A percentile compares a stretch with the other conserved stretches of the same genome.
phyloP scores from a whole-genome alignment of 92 coral and sea anemone species.

The Paramuricea clavata region DNA sequence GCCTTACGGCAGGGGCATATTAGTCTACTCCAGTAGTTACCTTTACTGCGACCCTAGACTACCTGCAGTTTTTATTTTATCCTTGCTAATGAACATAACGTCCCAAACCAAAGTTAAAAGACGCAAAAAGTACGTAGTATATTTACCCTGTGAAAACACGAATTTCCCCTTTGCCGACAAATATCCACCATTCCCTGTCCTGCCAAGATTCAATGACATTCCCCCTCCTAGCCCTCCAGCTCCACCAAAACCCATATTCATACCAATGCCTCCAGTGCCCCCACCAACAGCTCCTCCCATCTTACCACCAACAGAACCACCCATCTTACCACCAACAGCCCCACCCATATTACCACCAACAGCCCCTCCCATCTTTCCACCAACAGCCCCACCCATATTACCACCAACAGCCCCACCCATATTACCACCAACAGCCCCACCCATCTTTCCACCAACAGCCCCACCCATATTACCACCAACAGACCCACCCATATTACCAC shows the following conservation, averaged over 20 bases:
- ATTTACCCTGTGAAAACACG: background rate
- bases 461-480: background rate
- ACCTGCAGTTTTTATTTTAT: no score
- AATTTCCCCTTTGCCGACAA: background rate
- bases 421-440: background rate
- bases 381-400: no score
- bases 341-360: background rate
- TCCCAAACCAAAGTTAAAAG: no score
- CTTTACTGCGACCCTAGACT: no score
- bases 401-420: background rate
- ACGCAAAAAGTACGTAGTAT: no score
- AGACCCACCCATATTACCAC: background rate
- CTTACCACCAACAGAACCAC: background rate
- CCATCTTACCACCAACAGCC: background rate
- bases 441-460: background rate
- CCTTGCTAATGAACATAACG: no score
- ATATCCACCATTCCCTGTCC: conserved; percentile 11
- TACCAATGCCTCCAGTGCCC: background rate
- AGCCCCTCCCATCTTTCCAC: background rate
- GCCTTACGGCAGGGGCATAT: no score
- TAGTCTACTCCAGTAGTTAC: no score
- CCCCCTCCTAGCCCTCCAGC: background rate
- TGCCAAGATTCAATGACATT: background rate
- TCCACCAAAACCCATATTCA: background rate
- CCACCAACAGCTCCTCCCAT: background rate